These are phyloP conservation scores for Tor tambroides DNA, from an alignment of 2,113 vertebrate species.

Conservation along the genomic window DNA sequence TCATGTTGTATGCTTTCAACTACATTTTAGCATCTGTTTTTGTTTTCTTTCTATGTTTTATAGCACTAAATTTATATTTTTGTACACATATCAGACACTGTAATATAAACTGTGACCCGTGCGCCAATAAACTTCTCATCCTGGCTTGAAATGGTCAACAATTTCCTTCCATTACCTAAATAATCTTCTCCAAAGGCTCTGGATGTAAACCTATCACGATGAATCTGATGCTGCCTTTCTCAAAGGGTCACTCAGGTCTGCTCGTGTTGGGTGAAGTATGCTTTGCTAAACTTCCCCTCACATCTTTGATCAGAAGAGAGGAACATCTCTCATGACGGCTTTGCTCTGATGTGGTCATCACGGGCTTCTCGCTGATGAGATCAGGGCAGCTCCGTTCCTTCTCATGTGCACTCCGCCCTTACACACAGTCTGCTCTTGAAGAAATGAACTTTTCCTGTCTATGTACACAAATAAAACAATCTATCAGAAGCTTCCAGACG, in stretches of 20 bases:
- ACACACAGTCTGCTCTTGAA: not conserved
- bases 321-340: conserved; percentile 32
- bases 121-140: not conserved
- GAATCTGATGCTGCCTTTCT: conserved; percentile 20
- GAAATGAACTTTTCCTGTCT: not conserved
- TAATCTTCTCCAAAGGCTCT: not conserved
- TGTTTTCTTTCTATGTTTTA: not conserved
- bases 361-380: not conserved
- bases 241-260: conserved; percentile 35
- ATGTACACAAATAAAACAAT: not conserved
- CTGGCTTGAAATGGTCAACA: not conserved
- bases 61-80: not conserved
- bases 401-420: not conserved
- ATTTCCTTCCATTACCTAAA: conserved; percentile 3
- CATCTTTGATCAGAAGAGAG: conserved; percentile 46
- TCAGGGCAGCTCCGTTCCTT: conserved; percentile 13
- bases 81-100: not conserved
- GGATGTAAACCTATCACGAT: conserved; percentile 22
- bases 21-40: not conserved
- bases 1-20: not conserved
- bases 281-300: conserved; percentile 27
- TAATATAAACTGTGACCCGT: not conserved
- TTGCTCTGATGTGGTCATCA: conserved; percentile 41
- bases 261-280: conserved; percentile 21
- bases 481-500: not conserved